Percentiles rank a stretch among this genome's conserved stretches.
phyloP scores from a whole-genome alignment of 2,797 vertebrate genomes.

The Gallirallus australis region DNA sequence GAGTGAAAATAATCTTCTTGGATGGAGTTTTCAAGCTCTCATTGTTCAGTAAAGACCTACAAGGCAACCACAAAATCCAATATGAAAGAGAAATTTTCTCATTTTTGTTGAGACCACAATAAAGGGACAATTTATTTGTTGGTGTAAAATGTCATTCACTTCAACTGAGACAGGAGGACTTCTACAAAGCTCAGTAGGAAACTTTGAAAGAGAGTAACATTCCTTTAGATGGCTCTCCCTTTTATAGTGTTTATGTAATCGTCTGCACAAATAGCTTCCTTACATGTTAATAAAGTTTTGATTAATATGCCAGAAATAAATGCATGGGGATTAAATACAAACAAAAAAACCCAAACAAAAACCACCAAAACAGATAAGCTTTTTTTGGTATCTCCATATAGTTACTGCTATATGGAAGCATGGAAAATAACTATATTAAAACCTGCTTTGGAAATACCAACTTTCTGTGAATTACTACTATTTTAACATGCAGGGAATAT shows the following conservation, averaged over 20 bases:
- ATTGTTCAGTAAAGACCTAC: background rate
- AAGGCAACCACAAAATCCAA: background rate
- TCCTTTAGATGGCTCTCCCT: background rate
- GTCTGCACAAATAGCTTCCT: background rate
- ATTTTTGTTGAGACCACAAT: background rate
- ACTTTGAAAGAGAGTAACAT: background rate
- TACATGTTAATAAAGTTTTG: background rate
- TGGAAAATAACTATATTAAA: background rate
- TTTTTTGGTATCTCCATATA: background rate
- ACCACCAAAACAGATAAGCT: background rate
- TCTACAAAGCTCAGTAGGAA: background rate
- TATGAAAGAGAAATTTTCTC: background rate
- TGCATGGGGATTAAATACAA: background rate
- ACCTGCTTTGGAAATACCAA: background rate
- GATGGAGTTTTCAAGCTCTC: background rate
- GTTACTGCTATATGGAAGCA: background rate
- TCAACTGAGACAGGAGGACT: background rate
- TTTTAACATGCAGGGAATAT: background rate
- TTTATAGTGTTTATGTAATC: background rate
- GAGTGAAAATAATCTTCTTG: background rate
- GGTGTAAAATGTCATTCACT: background rate
- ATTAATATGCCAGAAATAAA: background rate
- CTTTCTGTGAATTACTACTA: accelerated
- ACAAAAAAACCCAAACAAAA: too few species aligned
- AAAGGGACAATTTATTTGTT: background rate